phyloP scores from a whole-genome alignment of 1,140 invertebrate species.

The Drosophila suzukii region DNA sequence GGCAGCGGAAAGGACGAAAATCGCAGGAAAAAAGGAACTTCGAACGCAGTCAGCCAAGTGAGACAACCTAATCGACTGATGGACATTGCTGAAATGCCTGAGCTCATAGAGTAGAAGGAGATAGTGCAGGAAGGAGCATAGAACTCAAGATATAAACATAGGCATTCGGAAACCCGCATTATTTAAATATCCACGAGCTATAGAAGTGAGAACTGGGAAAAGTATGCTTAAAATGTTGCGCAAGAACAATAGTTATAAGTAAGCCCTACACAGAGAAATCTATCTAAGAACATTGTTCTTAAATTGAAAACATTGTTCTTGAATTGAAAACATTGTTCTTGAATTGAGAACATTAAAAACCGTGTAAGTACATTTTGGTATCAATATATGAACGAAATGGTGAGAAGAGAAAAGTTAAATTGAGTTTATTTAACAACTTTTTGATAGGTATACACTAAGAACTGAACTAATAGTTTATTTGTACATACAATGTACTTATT shows the following conservation, averaged over 20 bases:
- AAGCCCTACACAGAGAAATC: no score
- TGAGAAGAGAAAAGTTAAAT: no score
- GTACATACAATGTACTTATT: no score
- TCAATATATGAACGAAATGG: no score
- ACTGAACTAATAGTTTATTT: no score
- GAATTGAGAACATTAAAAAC: no score
- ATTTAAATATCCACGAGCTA: background rate
- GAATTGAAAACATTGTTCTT: no score
- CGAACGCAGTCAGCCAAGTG: conserved; percentile 28
- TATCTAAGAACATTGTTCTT: no score
- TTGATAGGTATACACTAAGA: no score
- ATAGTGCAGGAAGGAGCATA: background rate
- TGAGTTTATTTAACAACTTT: no score
- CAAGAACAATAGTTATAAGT: background rate
- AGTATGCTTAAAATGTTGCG: background rate
- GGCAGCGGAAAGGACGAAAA: conserved; percentile 28
- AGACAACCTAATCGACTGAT: conserved; percentile 52
- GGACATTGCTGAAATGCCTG: conserved; percentile 45
- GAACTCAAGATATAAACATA: background rate
- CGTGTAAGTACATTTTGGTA: no score
- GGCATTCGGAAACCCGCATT: background rate
- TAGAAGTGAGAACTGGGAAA: background rate
- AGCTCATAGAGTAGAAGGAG: background rate
- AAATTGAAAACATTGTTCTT: no score
- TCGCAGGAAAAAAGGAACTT: background rate